Percentiles rank a stretch among this genome's conserved stretches.
These are phyloP conservation scores for Stercorarius parasiticus DNA, from an alignment of 2,113 vertebrate genomes.

Conservation along the genomic window DNA sequence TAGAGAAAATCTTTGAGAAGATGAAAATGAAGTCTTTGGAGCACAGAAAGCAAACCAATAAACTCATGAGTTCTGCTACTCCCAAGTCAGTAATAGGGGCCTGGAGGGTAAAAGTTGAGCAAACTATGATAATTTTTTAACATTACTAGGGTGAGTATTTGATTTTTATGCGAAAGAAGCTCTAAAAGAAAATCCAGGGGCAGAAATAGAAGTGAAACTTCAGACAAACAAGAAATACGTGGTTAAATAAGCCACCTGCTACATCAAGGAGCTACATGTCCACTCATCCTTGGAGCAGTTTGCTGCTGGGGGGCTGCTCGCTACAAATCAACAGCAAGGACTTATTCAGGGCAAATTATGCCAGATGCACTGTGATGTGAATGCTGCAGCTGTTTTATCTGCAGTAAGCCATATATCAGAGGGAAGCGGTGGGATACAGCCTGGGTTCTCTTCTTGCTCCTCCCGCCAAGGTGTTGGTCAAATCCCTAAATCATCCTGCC, in stretches of 20 bases:
- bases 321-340: neutral
- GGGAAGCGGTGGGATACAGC: neutral
- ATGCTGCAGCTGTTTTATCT: neutral
- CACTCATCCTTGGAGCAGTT: neutral
- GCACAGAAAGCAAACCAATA: neutral
- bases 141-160: neutral
- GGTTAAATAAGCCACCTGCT: neutral
- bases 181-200: neutral
- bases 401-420: neutral
- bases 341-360: neutral
- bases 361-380: neutral
- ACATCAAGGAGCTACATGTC: neutral
- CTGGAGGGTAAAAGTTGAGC: neutral
- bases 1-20: neutral
- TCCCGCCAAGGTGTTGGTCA: neutral
- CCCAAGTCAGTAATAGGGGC: neutral
- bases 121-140: neutral
- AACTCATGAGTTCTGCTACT: neutral
- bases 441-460: neutral
- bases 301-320: neutral
- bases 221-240: neutral
- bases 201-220: neutral
- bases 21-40: neutral
- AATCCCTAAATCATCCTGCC: neutral
- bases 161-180: neutral